Evolutionary conservation across 1,140 invertebrate species (phyloP).

Genomic region (Aculops lycopersici): DNA sequence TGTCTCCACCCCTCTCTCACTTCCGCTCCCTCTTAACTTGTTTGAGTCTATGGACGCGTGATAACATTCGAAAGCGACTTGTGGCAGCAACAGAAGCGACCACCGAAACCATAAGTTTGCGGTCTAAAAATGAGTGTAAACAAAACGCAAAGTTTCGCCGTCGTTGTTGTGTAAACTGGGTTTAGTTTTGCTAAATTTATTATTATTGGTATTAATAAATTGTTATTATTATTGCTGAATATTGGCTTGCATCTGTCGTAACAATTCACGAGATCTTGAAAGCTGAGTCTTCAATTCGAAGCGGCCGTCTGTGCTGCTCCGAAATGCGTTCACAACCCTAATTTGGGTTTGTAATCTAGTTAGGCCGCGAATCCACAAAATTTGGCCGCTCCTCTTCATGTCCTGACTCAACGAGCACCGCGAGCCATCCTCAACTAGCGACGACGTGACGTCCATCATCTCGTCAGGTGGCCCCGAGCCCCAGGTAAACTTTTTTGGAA

Average conservation of each 20-base stretch:
- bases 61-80: too few species aligned
- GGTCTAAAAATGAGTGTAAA: not conserved
- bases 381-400: constrained; percentile 67
- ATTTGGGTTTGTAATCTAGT: constrained; percentile 66
- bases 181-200: not conserved
- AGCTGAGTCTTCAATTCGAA: not conserved
- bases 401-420: constrained; percentile 48
- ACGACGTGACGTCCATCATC: constrained; percentile 42
- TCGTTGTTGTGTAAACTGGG: too few species aligned
- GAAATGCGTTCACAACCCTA: not conserved
- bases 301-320: not conserved
- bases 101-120: too few species aligned
- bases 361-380: constrained; percentile 89
- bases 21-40: too few species aligned
- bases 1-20: too few species aligned
- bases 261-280: not conserved
- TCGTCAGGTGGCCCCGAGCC: constrained; percentile 53
- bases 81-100: too few species aligned
- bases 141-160: not conserved
- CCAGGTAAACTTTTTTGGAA: constrained; percentile 58
- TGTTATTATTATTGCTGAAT: not conserved
- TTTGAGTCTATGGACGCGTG: too few species aligned
- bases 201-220: not conserved
- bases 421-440: constrained; percentile 47
- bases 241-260: not conserved